Base-by-base conservation (phyloP, 2,113 vertebrate species). In the Dromaius novaehollandiae region DNA sequence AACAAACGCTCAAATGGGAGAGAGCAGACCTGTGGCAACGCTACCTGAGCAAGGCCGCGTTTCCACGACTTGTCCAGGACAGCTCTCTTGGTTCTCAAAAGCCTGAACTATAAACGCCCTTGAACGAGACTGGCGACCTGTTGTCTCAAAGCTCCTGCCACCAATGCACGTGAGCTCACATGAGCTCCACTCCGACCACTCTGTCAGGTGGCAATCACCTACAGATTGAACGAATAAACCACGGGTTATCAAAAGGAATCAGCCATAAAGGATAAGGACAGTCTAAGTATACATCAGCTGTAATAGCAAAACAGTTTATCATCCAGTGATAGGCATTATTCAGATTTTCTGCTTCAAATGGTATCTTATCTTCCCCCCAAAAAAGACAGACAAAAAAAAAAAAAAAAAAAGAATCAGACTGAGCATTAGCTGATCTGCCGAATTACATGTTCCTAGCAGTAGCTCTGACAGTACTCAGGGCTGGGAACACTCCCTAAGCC, bases 151-250 rank as follows among this genome's bases (percentile, higher is more conserved):
- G 95, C 99, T 99, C 90, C 99, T 98, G 70, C 99, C 99, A 50
- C 99, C 98, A 46, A 99, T 97, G 94, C 99, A 99, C 51, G 98
- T 99, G 90, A 99, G 97, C 98, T 99, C 99, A 46, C 99, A 99
- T 0, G 98, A 97, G 94, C 99, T 99, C 99, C 99, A 99, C n/a
- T 97, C 95, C 0, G 99, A 99, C 99, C 99, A 99, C 69, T 99
- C 98, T 1, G 98, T 99, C 95, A 99, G 97, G 95, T 99, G 99
- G 96, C 99, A 99, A 95, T 99, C 99, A 63, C 99, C 99, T 99
- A 93, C 20, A 90, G 4, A 1, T 46, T 38, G 64, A 51, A 34
- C 80, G 18, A 75, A 95, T 15, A 95, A 86, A 91, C 15, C 51
- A 50, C 9, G 58, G 17, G 34, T 68, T 90, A 91, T 70, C 79